Conservation (phyloP, 2,797 vertebrate species). For the Macroramphosus scolopax region DNA sequence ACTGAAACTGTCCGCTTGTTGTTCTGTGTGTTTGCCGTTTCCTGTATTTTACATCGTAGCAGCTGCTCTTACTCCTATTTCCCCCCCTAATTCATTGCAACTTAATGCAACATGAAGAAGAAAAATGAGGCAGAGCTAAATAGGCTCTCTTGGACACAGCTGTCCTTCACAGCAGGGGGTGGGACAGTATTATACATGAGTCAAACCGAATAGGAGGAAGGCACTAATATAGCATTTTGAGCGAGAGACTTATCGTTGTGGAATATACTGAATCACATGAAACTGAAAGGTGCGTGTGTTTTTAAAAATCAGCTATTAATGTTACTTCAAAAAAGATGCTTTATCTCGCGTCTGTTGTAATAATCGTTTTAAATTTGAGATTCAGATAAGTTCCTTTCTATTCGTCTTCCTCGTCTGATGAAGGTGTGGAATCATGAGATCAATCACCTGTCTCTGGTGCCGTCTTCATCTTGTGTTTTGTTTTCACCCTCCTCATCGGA, state of each 20-base stretch:
- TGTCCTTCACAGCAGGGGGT: slow-evolving; percentile 45
- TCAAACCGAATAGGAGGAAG: slow-evolving; percentile 17
- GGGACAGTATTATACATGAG: slow-evolving; percentile 33
- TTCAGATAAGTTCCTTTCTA: too few species aligned
- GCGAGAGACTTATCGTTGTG: slow-evolving; percentile 9
- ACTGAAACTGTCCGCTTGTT: neutral
- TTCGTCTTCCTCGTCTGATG: neutral
- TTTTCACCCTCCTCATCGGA: slow-evolving; percentile 91
- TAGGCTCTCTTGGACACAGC: slow-evolving; percentile 37
- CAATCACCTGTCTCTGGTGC: slow-evolving; percentile 69
- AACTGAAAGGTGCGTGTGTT: neutral
- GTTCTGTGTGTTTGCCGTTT: slow-evolving; percentile 3
- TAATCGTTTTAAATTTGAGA: too few species aligned
- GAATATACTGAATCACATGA: slow-evolving; percentile 5
- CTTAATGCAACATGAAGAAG: slow-evolving; percentile 37
- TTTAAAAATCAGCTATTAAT: neutral
- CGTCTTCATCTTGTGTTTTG: slow-evolving; percentile 80
- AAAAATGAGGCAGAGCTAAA: slow-evolving; percentile 44
- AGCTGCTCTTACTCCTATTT: slow-evolving; percentile 24
- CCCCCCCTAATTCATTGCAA: slow-evolving; percentile 23
- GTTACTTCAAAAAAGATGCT: too few species aligned
- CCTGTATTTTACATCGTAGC: slow-evolving; percentile 1
- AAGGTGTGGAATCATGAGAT: neutral
- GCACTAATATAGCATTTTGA: too few species aligned
- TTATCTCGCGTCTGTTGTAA: too few species aligned